These are phyloP conservation scores for Adelosebastes latens DNA, from an alignment of 2,797 vertebrate genomes.

Conservation along the genomic window DNA sequence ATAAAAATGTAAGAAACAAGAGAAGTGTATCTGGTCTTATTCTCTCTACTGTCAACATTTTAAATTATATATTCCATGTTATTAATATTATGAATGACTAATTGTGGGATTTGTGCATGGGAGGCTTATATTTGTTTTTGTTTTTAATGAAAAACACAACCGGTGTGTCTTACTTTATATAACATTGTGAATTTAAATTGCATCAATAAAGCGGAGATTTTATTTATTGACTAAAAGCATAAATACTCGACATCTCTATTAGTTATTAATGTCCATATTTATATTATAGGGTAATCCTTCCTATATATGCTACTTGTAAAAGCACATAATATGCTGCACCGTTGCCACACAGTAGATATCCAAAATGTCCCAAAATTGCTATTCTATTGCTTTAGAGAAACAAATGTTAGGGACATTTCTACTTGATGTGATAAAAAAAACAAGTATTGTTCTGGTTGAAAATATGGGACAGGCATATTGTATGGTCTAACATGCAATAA, in stretches of 20 bases:
- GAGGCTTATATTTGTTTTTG: neutral
- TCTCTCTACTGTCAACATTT: neutral
- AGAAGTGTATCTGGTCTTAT: neutral
- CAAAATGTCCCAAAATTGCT: slow-evolving; percentile 3
- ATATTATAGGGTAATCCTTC: neutral
- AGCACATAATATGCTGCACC: neutral
- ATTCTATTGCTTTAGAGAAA: neutral
- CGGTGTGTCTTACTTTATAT: neutral
- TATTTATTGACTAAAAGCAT: neutral
- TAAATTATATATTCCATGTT: neutral
- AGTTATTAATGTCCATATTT: neutral
- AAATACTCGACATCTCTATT: neutral
- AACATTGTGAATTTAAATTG: neutral
- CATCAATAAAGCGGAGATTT: neutral
- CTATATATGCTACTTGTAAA: neutral
- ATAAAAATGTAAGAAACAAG: neutral
- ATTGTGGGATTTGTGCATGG: neutral
- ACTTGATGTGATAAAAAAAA: neutral
- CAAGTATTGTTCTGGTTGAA: neutral
- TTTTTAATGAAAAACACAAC: neutral
- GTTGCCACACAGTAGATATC: neutral
- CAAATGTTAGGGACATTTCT: neutral
- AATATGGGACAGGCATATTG: accelerated
- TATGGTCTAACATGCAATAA: neutral
- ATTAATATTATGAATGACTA: neutral